Conservation (phyloP, 2,113 vertebrate genomes). For the Strix aluco region DNA sequence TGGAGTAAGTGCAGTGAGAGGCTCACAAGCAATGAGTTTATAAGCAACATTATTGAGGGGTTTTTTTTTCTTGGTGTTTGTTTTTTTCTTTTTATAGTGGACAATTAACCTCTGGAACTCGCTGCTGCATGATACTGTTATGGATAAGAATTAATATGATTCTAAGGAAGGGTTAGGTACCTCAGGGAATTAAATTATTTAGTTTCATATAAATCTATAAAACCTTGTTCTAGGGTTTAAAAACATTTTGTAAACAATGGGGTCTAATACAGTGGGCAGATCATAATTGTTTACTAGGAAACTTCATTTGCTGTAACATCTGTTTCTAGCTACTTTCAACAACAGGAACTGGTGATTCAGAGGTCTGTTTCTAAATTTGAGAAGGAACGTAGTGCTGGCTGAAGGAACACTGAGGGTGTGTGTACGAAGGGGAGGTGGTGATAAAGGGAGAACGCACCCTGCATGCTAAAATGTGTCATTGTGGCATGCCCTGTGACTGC, state of each 20-base stretch:
- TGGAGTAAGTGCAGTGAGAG: neutral
- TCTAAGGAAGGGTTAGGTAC: neutral
- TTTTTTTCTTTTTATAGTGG: neutral
- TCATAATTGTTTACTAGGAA: conserved; percentile 5
- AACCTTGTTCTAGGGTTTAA: neutral
- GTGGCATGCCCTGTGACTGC: neutral
- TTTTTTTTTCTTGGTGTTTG: too few species aligned
- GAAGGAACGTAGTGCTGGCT: neutral
- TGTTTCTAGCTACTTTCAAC: conserved; percentile 23
- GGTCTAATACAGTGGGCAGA: neutral
- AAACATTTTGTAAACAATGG: neutral
- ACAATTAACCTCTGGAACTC: neutral
- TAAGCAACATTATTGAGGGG: neutral
- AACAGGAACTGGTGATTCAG: conserved; percentile 56
- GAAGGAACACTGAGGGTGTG: neutral
- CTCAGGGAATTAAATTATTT: neutral
- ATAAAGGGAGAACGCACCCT: neutral
- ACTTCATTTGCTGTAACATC: neutral
- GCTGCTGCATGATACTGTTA: neutral
- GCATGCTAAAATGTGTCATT: neutral
- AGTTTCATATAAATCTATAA: neutral
- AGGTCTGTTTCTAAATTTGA: conserved; percentile 43
- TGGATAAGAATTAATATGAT: neutral
- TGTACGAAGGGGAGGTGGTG: neutral
- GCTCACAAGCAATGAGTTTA: neutral